Evolutionary conservation across 2,888 invertebrate genomes (phyloP), one percentile per base, ranked within the genome.

Genomic region (Oegoconia quadripuncta): DNA sequence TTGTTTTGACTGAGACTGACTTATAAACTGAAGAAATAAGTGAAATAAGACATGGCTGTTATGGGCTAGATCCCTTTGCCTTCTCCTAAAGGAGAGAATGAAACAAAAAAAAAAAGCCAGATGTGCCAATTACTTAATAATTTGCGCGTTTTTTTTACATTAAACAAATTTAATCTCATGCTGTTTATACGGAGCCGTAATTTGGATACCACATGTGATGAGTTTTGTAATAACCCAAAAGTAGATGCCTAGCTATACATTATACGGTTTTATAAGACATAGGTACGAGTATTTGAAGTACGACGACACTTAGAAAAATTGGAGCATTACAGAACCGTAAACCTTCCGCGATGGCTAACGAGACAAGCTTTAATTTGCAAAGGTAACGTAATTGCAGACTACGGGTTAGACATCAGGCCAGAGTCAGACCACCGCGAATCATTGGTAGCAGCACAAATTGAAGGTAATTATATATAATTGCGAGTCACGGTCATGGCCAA

Each of bases 381-480:
- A 74, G 70, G 68, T 67, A 62, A 55, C 68, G 71, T 81, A 82
- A 82, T 80, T 79, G 70, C 65, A 64, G 52, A 59, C 61, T 60
- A 57, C 61, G 62, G 59, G 63, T 62, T 67, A 72, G 61, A 74
- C 69, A 68, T 71, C 61, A 65, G 64, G 53, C 55, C 67, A 72
- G 27, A 27, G n/a, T 7, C 27, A 27, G 76, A 69, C 64, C 63
- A 65, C 63, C 55, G 75, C 71, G 68, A 76, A 80, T 74, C 80
- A 80, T 76, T 72, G 67, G 72, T 67, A 70, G 73, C 66, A 70
- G 69, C 61, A 77, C 80, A 83, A 84, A 87, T 86, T 86, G 79
- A 74, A 78, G 76, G 74, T 86, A 87, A 87, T 87, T 82, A 82
- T 69, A 73, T 70, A 78, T 87, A 87, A 87, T 83, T 81, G 82